A percentile compares a stretch with the other conserved stretches of the same genome.
Conservation (phyloP, 2,113 vertebrate genomes). For the Podarcis muralis region DNA sequence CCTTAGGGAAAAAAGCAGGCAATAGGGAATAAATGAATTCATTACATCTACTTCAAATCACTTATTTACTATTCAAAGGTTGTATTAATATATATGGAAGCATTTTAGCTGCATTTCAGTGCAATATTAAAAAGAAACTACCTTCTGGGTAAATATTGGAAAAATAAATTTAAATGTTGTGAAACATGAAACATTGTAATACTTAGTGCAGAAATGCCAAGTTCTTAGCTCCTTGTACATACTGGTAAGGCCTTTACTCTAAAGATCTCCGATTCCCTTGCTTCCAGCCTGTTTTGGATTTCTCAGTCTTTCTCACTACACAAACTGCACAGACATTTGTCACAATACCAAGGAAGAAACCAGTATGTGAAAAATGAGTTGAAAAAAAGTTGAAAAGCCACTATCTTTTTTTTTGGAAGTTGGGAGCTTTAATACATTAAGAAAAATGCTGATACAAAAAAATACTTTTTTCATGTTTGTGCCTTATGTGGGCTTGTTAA, state of each 20-base stretch:
- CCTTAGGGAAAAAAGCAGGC: too few relatives aligned
- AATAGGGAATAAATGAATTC: neutral
- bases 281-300: neutral
- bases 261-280: neutral
- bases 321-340: neutral
- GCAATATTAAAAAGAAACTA: neutral
- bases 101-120: neutral
- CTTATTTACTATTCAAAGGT: neutral
- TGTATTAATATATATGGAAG: neutral
- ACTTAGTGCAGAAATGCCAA: neutral
- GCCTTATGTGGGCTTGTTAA: too few relatives aligned
- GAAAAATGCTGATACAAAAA: neutral
- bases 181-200: neutral
- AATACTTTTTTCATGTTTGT: too few relatives aligned
- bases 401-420: neutral
- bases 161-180: neutral
- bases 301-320: neutral
- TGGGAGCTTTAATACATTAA: neutral
- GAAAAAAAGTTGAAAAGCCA: neutral
- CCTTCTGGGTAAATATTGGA: neutral
- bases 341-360: neutral
- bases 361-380: neutral
- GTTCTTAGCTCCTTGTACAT: neutral
- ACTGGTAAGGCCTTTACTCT: neutral
- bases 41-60: neutral